phyloP scores from a whole-genome alignment of 2,797 vertebrate genomes.

The Sebastes aleutianus region DNA sequence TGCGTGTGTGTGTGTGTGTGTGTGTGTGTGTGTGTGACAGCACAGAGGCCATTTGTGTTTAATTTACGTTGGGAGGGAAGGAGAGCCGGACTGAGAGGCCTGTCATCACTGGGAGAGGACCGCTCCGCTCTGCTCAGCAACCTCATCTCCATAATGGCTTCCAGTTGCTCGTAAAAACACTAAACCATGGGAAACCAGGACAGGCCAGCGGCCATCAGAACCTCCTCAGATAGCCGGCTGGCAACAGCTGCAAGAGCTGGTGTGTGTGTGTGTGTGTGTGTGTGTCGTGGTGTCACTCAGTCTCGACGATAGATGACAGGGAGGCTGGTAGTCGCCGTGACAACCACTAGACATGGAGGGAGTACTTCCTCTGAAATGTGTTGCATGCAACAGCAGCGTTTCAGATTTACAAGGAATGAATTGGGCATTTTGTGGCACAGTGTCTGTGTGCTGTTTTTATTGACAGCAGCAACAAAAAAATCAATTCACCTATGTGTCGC shows the following conservation, averaged over 20 bases:
- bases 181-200: slow-evolving; percentile 76
- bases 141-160: slow-evolving; percentile 85
- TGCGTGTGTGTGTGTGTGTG: slow-evolving; percentile 16
- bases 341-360: background rate
- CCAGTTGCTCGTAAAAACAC: slow-evolving; percentile 83
- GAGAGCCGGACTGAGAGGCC: slow-evolving; percentile 66
- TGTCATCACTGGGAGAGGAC: slow-evolving; percentile 75
- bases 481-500: no score
- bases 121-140: slow-evolving; percentile 56
- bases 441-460: background rate
- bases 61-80: slow-evolving; percentile 75
- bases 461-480: background rate
- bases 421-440: background rate
- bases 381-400: background rate
- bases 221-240: slow-evolving; percentile 49
- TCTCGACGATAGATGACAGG: background rate
- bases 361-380: background rate
- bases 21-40: slow-evolving; percentile 55
- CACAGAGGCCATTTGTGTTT: slow-evolving; percentile 80
- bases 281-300: background rate
- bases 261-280: background rate
- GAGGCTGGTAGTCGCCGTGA: background rate
- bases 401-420: background rate
- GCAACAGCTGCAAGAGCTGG: background rate
- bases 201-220: slow-evolving; percentile 54